Evolutionary conservation across 2,113 vertebrate species (phyloP), one percentile per base, ranked within the genome.

Genomic region (Lophura nycthemera): DNA sequence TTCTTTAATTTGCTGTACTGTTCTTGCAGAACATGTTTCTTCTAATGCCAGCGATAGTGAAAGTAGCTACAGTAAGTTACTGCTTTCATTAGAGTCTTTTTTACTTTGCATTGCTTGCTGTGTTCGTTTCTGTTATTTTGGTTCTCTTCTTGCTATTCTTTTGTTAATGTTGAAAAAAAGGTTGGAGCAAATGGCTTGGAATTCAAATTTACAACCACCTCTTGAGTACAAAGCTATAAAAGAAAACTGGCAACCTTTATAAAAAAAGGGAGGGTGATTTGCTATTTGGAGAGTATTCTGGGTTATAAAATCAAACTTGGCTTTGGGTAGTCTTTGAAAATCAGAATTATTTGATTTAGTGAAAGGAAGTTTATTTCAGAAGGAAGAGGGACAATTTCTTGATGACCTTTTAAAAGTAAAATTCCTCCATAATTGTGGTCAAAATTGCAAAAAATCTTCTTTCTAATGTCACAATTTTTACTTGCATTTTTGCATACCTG

Each of bases 31-130:
- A 98, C 97, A 98, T 97, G 96, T 98, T 96, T 98, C 98, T 97
- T 98, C 98, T 98, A 98, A 98, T 97, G 98, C 98, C 98, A 98
- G 98, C 97, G 98, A 98, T 98, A 98, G 98, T 95, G 98, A 98
- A 98, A 98, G 98, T 98, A 98, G 98, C 98, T 98, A 96, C 98
- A 96, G 98, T 98, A 98, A 98, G 98, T 98, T 96, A 96, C 60
- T 93, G 97, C 98, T 98, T 98, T 97, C 94, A 95, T 97, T 97
- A 96, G 97, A 89, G 88, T 90, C 92, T 96, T 95, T 97, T 97
- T 97, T 97, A 93, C 86, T 97, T 98, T 98, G 97, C 90, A 82
- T 93, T 96, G 94, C 97, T 96, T 93, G 73, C 87, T 94, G 64
- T 86, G 59, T 95, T 95, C 83, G 42, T 88, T 94, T 94, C 27